Evolutionary conservation across 2,888 invertebrate species (phyloP).

Genomic region (Omphaloscelis lunosa): DNA sequence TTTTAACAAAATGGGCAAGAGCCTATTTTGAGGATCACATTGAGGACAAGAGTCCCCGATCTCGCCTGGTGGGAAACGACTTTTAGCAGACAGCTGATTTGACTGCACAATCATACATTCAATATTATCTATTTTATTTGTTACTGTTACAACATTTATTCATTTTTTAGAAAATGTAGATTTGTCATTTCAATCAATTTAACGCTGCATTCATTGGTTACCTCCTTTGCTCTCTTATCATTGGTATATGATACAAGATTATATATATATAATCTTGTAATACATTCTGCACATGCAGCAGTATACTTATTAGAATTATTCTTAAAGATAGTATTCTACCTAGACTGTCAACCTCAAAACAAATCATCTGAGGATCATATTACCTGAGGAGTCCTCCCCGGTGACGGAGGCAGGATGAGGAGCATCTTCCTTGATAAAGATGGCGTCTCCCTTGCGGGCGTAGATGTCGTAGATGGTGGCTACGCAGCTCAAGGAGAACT

Average conservation of each 20-base stretch:
- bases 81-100: too few species aligned
- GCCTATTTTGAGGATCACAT: too few species aligned
- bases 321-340: background rate
- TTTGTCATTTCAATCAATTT: background rate
- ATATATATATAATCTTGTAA: background rate
- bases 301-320: too few species aligned
- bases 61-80: too few species aligned
- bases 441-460: constrained; percentile 89
- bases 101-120: too few species aligned
- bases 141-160: too few species aligned
- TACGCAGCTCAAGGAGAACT: constrained; percentile 90
- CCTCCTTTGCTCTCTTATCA: too few species aligned
- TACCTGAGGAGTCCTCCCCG: constrained; percentile 87
- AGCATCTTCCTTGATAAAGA: constrained; percentile 90
- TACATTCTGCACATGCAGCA: too few species aligned
- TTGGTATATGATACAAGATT: too few species aligned
- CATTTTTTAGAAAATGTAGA: background rate
- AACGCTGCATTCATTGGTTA: background rate
- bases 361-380: background rate
- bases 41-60: too few species aligned
- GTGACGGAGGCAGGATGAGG: constrained; percentile 89
- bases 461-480: constrained; percentile 91
- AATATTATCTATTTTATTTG: too few species aligned
- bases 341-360: background rate
- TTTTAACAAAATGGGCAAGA: too few species aligned